Evolutionary conservation across 2,888 invertebrate genomes (phyloP), one percentile per base, ranked within the genome.

Genomic region (Gandaritis pyraliata): DNA sequence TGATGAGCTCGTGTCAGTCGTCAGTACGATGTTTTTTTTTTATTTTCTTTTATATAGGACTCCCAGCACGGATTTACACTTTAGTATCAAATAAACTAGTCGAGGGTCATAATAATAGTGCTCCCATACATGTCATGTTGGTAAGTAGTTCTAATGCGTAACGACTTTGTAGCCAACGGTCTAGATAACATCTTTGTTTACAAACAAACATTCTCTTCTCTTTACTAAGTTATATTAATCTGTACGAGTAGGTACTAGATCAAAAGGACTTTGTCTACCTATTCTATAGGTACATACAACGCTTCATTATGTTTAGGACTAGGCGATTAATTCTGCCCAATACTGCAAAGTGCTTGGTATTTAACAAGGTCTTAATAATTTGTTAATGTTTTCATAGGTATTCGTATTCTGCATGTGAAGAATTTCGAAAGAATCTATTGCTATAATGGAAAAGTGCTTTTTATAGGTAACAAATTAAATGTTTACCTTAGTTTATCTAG

Each of bases 341-440:
- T 50, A 55, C 54, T 23, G 6, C 23, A 23, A 23, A 23, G 3
- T 23, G 3, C 23, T 1, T 23, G 23, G 3, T 6, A 5, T 23
- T 23, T 5, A 3, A 23, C 3, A 23, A 23, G 23, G 3, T 23
- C 6, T 23, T 23, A 23, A 23, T 23, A 23, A 23, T 23, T 8
- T 33, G 16, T 46, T 54, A 46, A 36, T 54, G 18, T 54, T 61
- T 54, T 39, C 45, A 29, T 58, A 62, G 61, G 53, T 58, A 33
- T 8, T 10, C 33, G 33, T 33, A 43, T 13, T 53, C 53, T 38
- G 23, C 38, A 8, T 23, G n/a, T 29, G 55, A 55, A n/a, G 51
- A 50, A 7, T 29, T 59, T 47, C 39, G 56, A 52, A 64, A 45
- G 53, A 43, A 11, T 58, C 16, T 58, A 53, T 53, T 39, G 29